Evolutionary conservation across 2,797 vertebrate species (phyloP).

Genomic region (Momotus momota): DNA sequence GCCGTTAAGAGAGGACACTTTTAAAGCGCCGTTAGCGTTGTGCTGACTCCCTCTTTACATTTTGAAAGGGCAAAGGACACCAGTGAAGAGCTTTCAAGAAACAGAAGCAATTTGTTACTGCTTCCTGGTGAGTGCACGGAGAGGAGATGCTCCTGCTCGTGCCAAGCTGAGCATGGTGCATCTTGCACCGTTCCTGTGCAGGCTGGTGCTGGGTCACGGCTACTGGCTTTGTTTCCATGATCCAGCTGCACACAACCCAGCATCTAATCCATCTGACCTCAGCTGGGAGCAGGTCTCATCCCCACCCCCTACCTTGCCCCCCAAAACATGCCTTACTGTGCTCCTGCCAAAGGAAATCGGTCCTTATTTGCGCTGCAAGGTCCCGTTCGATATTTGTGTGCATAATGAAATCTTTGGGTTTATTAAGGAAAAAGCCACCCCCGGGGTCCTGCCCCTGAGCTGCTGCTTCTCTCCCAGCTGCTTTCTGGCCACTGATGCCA

Average conservation of each 20-base stretch:
- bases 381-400: fast-evolving
- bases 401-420: background rate
- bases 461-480: background rate
- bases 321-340: fast-evolving
- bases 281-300: background rate
- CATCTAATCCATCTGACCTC: too few species aligned
- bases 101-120: conserved; percentile 57
- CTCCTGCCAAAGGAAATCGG: background rate
- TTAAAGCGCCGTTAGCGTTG: conserved; percentile 29
- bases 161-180: fast-evolving
- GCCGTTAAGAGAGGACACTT: conserved; percentile 30
- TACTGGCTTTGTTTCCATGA: background rate
- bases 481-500: background rate
- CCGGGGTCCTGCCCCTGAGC: background rate
- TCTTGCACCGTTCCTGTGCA: background rate
- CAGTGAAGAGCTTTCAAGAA: conserved; percentile 40
- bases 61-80: conserved; percentile 48
- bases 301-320: background rate
- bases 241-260: too few species aligned
- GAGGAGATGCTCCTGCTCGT: background rate
- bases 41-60: conserved; percentile 38
- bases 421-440: background rate
- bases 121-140: background rate
- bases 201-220: fast-evolving
- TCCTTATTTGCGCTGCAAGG: background rate